A percentile compares a stretch with the other conserved stretches of the same genome.
Conservation (phyloP, 37 sponge, comb jelly and placozoan genomes). For the Beroe ovata region DNA sequence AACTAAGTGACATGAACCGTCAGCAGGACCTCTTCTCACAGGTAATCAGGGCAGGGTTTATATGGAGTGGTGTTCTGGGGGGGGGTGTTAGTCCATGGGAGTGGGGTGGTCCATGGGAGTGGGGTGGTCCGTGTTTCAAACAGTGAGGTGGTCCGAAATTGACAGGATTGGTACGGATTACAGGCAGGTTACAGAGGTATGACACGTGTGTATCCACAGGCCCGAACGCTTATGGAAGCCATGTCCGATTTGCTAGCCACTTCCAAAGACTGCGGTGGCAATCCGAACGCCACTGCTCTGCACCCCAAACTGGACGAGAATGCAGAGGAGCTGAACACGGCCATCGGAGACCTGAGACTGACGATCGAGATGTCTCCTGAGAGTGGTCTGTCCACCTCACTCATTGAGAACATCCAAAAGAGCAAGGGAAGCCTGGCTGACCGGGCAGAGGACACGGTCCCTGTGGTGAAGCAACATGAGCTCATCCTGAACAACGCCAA, state of each 20-base stretch:
- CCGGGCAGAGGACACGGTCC: not conserved
- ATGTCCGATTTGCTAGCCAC: slow-evolving; percentile 38
- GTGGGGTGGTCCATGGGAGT: too few relatives aligned
- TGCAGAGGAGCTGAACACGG: slow-evolving; percentile 24
- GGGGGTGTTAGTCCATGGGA: too few relatives aligned
- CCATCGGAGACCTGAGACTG: slow-evolving; percentile 38
- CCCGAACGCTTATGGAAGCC: slow-evolving; percentile 58
- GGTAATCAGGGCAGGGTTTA: too few relatives aligned
- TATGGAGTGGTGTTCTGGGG: too few relatives aligned
- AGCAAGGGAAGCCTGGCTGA: not conserved
- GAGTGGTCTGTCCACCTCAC: slow-evolving; percentile 31
- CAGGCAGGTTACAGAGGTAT: not conserved
- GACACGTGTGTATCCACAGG: not conserved
- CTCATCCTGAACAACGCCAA: slow-evolving; percentile 69
- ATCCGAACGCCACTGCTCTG: slow-evolving; percentile 58
- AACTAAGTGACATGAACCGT: slow-evolving; percentile 68
- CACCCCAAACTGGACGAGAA: slow-evolving; percentile 56
- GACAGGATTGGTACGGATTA: not conserved
- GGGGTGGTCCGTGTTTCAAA: too few relatives aligned
- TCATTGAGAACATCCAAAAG: slow-evolving; percentile 34
- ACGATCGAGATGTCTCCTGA: slow-evolving; percentile 63
- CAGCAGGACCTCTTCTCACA: slow-evolving; percentile 68
- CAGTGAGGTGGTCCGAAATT: not conserved
- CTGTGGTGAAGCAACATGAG: slow-evolving; percentile 40
- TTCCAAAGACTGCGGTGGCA: slow-evolving; percentile 51